Percentiles rank a stretch among this genome's conserved stretches.
phyloP scores from a whole-genome alignment of 2,797 vertebrate genomes.

The Esox lucius region DNA sequence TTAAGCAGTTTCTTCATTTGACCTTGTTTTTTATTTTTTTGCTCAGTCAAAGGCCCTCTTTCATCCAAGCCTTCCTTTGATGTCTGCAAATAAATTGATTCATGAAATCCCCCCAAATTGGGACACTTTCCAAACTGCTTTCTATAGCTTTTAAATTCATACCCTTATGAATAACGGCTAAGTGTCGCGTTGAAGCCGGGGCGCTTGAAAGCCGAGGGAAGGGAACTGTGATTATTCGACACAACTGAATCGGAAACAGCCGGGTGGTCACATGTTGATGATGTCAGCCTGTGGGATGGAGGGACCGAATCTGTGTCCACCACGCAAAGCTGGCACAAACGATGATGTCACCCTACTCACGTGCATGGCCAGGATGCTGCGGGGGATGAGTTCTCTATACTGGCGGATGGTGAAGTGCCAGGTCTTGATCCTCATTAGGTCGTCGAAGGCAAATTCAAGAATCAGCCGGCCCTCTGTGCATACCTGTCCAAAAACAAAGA shows the following conservation, averaged over 20 bases:
- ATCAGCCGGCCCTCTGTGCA: conserved; percentile 98
- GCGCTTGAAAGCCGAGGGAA: conserved; percentile 11
- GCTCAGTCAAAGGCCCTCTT: conserved; percentile 54
- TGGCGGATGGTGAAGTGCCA: conserved; percentile 99
- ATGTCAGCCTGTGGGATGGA: too few relatives aligned
- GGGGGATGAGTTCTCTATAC: conserved; percentile 95
- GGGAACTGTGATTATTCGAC: conserved; percentile 10
- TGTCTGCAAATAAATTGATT: conserved; percentile 70
- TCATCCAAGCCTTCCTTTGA: conserved; percentile 66
- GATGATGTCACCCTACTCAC: conserved; percentile 80
- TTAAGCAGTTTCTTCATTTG: conserved; percentile 72
- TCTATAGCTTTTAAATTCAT: conserved; percentile 61
- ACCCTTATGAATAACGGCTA: conserved; percentile 44
- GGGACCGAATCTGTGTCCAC: too few relatives aligned
- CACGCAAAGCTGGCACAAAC: too few relatives aligned
- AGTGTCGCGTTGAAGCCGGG: conserved; percentile 25
- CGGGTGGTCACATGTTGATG: neutral
- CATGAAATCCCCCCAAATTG: conserved; percentile 57
- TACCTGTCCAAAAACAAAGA: conserved; percentile 74
- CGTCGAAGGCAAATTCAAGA: conserved; percentile 98
- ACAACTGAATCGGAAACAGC: neutral
- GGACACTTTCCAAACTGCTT: conserved; percentile 55
- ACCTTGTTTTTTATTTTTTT: conserved; percentile 63
- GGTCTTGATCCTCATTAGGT: conserved; percentile 99
- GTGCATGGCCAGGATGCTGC: conserved; percentile 99